A percentile compares a stretch with the other conserved stretches of the same genome.
These are phyloP conservation scores for Nibea coibor DNA, from an alignment of 2,113 vertebrate species.

Conservation along the genomic window DNA sequence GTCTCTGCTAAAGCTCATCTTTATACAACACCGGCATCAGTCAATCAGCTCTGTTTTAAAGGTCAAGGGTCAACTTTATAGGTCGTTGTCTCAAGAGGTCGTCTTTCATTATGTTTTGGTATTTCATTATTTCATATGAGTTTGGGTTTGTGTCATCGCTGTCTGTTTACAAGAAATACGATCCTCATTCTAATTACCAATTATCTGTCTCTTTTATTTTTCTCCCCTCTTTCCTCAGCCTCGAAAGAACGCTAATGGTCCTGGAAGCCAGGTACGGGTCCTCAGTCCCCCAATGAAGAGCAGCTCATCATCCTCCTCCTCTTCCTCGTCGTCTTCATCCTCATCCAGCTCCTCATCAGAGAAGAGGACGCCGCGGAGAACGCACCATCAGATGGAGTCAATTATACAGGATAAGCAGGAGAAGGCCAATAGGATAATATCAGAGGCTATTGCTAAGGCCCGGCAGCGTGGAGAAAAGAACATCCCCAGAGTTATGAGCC, in stretches of 20 bases:
- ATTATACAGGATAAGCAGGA: conserved; percentile 93
- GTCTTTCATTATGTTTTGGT: not conserved
- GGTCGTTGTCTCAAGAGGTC: not conserved
- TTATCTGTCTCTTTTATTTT: conserved; percentile 2
- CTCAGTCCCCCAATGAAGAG: conserved; percentile 94
- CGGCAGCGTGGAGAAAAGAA: conserved; percentile 96
- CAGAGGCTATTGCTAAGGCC: conserved; percentile 96
- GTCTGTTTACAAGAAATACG: no score
- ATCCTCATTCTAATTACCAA: not conserved
- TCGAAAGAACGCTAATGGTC: conserved; percentile 95
- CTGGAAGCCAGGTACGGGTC: conserved; percentile 88
- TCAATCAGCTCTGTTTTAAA: conserved; percentile 14
- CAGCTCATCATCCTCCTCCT: conserved; percentile 84
- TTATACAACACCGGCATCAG: not conserved
- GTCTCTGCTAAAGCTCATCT: not conserved
- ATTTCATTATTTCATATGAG: not conserved
- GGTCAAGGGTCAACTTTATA: conserved; percentile 1
- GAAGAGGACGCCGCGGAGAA: conserved; percentile 88
- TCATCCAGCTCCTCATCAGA: conserved; percentile 84
- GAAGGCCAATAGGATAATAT: conserved; percentile 99
- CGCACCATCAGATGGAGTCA: conserved; percentile 87
- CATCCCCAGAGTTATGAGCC: conserved; percentile 98
- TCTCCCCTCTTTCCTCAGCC: conserved; percentile 83
- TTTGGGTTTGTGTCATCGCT: not conserved
- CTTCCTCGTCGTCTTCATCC: conserved; percentile 82